A percentile compares a stretch with the other conserved stretches of the same genome.
Evolutionary conservation across 2,888 invertebrate genomes (phyloP).

Genomic region (Serrognathus titanus): DNA sequence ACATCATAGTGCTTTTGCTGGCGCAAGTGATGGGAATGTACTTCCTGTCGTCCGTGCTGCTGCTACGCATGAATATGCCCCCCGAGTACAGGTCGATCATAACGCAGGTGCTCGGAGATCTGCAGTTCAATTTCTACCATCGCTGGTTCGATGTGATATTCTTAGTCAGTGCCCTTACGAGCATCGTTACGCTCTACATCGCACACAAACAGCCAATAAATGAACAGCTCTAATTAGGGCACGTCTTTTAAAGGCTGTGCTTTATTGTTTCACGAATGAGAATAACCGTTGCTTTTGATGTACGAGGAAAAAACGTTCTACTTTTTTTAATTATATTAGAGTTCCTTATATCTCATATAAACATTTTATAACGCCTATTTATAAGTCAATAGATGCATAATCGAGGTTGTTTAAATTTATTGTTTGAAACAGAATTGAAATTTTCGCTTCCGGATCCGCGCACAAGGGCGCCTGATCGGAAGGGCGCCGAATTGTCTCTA

Average conservation of each 20-base stretch:
- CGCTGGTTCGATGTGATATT: conserved; percentile 99
- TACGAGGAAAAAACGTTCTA: too few relatives aligned
- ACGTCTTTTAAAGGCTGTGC: not conserved
- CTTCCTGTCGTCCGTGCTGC: conserved; percentile 93
- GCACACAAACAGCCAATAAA: conserved; percentile 71
- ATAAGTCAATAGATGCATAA: too few relatives aligned
- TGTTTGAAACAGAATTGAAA: too few relatives aligned
- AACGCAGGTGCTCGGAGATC: conserved; percentile 88
- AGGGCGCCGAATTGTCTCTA: too few relatives aligned
- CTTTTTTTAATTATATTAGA: too few relatives aligned
- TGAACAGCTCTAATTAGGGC: conserved; percentile 23
- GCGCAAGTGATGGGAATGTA: conserved; percentile 99
- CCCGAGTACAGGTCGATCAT: conserved; percentile 92
- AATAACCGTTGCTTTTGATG: too few relatives aligned
- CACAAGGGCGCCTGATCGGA: too few relatives aligned
- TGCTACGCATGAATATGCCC: conserved; percentile 99
- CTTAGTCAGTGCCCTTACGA: conserved; percentile 91
- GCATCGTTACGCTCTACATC: conserved; percentile 91
- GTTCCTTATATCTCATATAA: too few relatives aligned
- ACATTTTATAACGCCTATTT: too few relatives aligned
- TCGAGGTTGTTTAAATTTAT: too few relatives aligned
- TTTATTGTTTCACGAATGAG: not conserved
- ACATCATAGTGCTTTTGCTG: conserved; percentile 92
- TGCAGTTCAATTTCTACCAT: conserved; percentile 99
- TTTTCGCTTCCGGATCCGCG: too few relatives aligned